Evolutionary conservation across 2,113 vertebrate species (phyloP).

Genomic region (Sebastes fasciatus): DNA sequence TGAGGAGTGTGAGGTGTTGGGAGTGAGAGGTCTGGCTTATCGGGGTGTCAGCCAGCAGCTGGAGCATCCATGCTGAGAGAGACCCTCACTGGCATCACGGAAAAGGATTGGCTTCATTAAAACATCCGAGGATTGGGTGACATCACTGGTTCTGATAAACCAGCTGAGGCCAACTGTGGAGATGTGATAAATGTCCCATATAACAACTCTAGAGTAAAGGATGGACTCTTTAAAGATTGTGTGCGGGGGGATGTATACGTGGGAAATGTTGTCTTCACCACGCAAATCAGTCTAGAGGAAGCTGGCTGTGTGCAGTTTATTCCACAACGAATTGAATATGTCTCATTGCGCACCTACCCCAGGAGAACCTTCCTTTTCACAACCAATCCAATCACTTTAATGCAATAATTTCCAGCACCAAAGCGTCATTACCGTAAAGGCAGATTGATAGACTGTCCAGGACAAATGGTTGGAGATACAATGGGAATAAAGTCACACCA

Average conservation of each 20-base stretch:
- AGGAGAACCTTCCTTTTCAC: slow-evolving; percentile 23
- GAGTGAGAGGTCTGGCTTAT: slow-evolving; percentile 69
- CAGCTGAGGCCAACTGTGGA: slow-evolving; percentile 57
- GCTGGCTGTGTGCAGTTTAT: neutral
- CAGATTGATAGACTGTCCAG: slow-evolving; percentile 82
- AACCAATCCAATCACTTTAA: slow-evolving; percentile 74
- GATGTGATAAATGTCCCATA: slow-evolving; percentile 61
- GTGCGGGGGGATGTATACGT: neutral
- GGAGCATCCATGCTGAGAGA: slow-evolving; percentile 68
- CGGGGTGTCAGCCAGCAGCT: slow-evolving; percentile 69
- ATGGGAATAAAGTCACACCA: slow-evolving; percentile 80
- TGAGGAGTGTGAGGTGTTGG: slow-evolving; percentile 42
- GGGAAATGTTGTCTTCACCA: slow-evolving; percentile 32
- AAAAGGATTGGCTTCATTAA: slow-evolving; percentile 64
- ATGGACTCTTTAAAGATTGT: slow-evolving; percentile 25
- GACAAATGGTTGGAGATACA: slow-evolving; percentile 67
- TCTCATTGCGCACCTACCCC: neutral
- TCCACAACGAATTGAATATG: neutral
- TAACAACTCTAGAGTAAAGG: slow-evolving; percentile 46
- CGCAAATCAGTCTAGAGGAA: neutral
- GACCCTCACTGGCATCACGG: slow-evolving; percentile 48
- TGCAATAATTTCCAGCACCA: slow-evolving; percentile 74
- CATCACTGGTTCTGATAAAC: slow-evolving; percentile 69
- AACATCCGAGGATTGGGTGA: slow-evolving; percentile 63
- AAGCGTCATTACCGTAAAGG: slow-evolving; percentile 79